phyloP scores from a whole-genome alignment of 2,888 invertebrate genomes.

The Opisthograptis luteolata region DNA sequence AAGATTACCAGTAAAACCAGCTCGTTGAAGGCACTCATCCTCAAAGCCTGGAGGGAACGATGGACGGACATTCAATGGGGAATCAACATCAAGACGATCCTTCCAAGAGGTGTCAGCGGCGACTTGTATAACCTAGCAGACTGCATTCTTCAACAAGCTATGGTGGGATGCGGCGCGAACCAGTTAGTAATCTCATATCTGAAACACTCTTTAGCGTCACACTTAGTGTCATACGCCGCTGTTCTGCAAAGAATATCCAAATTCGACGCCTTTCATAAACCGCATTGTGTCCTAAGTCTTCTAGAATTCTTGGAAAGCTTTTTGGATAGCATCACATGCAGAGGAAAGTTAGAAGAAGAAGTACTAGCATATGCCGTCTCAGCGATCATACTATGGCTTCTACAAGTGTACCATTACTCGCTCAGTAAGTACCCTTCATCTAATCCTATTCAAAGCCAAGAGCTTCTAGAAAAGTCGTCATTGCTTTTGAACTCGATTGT shows the following conservation, averaged over 20 bases:
- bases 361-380: constrained; percentile 93
- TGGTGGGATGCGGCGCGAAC: constrained; percentile 97
- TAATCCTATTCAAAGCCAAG: constrained; percentile 80
- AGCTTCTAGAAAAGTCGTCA: constrained; percentile 88
- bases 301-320: constrained; percentile 92
- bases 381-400: constrained; percentile 91
- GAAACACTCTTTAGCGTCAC: constrained; percentile 95
- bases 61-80: constrained; percentile 99
- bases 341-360: constrained; percentile 94
- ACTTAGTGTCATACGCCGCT: constrained; percentile 95
- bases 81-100: constrained; percentile 96
- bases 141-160: constrained; percentile 96
- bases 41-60: constrained; percentile 96
- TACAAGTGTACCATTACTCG: constrained; percentile 88
- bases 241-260: constrained; percentile 94
- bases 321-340: constrained; percentile 85
- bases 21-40: constrained; percentile 90
- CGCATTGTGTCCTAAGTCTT: constrained; percentile 94
- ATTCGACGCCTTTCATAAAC: constrained; percentile 94
- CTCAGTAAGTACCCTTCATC: constrained; percentile 76
- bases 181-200: constrained; percentile 95
- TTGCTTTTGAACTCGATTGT: constrained; percentile 87
- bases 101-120: constrained; percentile 95
- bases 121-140: constrained; percentile 97
- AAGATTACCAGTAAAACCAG: constrained; percentile 94